Base-by-base conservation (phyloP, 2,113 vertebrate genomes). In the Pitta sordida region DNA sequence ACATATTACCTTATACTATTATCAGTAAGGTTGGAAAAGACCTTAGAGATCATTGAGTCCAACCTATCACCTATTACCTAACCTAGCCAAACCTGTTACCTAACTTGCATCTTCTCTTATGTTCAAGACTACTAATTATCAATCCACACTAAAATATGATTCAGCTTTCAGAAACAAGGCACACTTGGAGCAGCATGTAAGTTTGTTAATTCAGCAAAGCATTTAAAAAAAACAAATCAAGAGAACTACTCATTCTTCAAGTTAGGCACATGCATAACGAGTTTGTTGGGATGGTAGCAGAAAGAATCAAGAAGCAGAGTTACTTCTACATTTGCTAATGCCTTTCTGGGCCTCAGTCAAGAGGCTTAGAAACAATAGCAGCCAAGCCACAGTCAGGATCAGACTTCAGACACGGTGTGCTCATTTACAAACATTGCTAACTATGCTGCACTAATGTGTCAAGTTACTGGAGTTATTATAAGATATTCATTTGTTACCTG, bases 221-320 rank as follows among this genome's bases (percentile, higher is more conserved):
- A 73, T n/a, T 36, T 22, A 29, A 64, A 63, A 69, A 51, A 24
- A 41, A 34, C 9, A 41, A 52, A 16, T 49, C 15, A 84, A 49
- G 16, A 21, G 36, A 86, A 36, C 16, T 13, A 53, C 55, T 84
- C 2, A 0, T 37, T 37, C 41, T 62, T 71, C 13, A 63, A 68
- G 17, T 22, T 29, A 41, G 23, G 53, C 22, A 49, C 0, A 1
- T 0, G 1, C 14, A 34, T 2, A 29, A 70, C 29, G 48, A 39
- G 6, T 64, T 82, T 56, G 3, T 27, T 74, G 32, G 22, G 14
- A 71, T 20, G 23, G 46, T 0, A 37, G 15, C 32, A 65, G 56
- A 34, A 85, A 39, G 14, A 6, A 26, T 4, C 23, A 30, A 37
- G 22, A 32, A 9, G 3, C 10, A 81, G 34, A 64, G 11, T 23